Conservation (phyloP, 2,888 invertebrate species). For the Pachliopta kotzebuea region DNA sequence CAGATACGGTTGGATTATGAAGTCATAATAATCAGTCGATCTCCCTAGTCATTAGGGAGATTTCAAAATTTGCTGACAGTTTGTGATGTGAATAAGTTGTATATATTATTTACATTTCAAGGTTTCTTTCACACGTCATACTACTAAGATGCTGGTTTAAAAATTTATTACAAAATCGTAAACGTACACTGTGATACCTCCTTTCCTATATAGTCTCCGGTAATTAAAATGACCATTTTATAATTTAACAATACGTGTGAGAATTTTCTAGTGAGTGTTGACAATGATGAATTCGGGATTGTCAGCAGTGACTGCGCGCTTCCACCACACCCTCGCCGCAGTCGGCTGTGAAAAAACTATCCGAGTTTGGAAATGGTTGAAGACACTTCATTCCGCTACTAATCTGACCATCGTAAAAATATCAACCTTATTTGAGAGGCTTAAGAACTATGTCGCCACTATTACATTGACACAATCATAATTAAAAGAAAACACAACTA, state of each 20-base stretch:
- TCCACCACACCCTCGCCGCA: conserved; percentile 53
- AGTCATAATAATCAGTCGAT: conserved; percentile 12
- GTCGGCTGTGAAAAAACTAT: conserved; percentile 61
- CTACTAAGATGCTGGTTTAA: too few relatives aligned
- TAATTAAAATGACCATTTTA: too few relatives aligned
- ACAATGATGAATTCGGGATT: conserved; percentile 9
- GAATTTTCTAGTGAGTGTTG: background rate
- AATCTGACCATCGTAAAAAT: conserved; percentile 32
- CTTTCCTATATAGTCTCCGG: too few relatives aligned
- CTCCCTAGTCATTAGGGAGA: conserved; percentile 1
- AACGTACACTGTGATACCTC: too few relatives aligned
- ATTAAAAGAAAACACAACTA: conserved; percentile 18
- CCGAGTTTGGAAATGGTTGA: conserved; percentile 55
- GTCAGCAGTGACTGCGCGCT: conserved; percentile 54
- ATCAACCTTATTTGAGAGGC: conserved; percentile 30
- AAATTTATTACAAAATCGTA: too few relatives aligned
- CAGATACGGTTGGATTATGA: conserved; percentile 32
- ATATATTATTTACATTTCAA: too few relatives aligned
- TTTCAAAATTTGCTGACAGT: background rate
- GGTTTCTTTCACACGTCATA: too few relatives aligned
- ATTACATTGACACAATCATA: conserved; percentile 2
- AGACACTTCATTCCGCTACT: conserved; percentile 36
- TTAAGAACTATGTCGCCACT: conserved; percentile 32
- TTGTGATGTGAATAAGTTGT: too few relatives aligned
- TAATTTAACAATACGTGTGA: background rate